These are phyloP conservation scores for Anarrhichthys ocellatus DNA, from an alignment of 2,113 vertebrate genomes.

Conservation along the genomic window DNA sequence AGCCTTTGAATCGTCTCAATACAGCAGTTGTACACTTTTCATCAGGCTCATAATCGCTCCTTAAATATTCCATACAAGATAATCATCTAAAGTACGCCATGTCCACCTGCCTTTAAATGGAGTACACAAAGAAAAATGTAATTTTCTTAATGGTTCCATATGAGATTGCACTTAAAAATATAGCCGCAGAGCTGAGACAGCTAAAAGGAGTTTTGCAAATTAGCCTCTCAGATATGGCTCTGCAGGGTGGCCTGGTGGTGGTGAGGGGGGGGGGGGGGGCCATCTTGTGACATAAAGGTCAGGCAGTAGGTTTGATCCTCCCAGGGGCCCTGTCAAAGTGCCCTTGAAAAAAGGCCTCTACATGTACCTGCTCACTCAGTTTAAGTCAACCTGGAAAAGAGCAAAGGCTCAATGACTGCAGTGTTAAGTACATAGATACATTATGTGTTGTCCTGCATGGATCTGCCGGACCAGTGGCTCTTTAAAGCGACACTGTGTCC, in stretches of 20 bases:
- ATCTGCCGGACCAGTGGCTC: conserved; percentile 3
- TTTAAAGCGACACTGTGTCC: conserved; percentile 38
- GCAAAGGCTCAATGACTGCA: not conserved
- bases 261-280: not conserved
- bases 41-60: not conserved
- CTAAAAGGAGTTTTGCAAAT: conserved; percentile 45
- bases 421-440: conserved; percentile 1
- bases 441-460: conserved; percentile 27
- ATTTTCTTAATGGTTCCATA: conserved; percentile 69
- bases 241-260: conserved; percentile 15
- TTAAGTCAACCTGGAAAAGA: conserved; percentile 4
- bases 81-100: conserved; percentile 14
- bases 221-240: conserved; percentile 42
- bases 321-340: not conserved
- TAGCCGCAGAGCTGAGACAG: conserved; percentile 19
- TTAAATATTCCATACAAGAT: conserved; percentile 34
- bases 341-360: conserved; percentile 24
- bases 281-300: conserved; percentile 35
- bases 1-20: conserved; percentile 14
- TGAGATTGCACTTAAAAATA: conserved; percentile 55
- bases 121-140: conserved; percentile 37
- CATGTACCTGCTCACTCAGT: conserved; percentile 11
- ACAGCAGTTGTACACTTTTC: not conserved
- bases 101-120: conserved; percentile 29
- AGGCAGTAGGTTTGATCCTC: conserved; percentile 12